phyloP scores from a whole-genome alignment of 2,113 vertebrate species.

The Rhynchomys soricoides region DNA sequence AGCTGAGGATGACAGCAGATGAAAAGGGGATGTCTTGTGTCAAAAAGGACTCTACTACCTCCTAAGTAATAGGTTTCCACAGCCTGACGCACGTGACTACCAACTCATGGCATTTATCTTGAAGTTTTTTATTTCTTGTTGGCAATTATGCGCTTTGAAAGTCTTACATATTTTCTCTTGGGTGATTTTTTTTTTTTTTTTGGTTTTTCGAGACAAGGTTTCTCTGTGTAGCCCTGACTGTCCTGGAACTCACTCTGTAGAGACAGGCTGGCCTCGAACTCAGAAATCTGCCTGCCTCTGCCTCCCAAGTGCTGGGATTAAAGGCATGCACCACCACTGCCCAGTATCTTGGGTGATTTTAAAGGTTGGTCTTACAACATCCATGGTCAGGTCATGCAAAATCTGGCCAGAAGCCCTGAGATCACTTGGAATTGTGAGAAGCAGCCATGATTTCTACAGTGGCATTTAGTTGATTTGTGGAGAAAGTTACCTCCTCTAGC shows the following conservation, averaged over 20 bases:
- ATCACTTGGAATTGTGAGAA: background rate
- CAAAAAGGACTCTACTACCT: background rate
- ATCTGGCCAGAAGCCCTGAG: background rate
- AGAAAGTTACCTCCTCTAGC: background rate
- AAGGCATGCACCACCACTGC: too few relatives aligned
- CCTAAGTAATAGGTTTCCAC: background rate
- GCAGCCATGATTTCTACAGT: background rate
- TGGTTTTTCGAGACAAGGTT: too few relatives aligned
- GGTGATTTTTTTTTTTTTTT: too few relatives aligned
- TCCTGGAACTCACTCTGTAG: too few relatives aligned
- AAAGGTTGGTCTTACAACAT: background rate
- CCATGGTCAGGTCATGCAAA: background rate
- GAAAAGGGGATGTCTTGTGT: background rate
- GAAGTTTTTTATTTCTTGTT: constrained; percentile 3
- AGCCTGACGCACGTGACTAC: background rate
- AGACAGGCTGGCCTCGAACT: too few relatives aligned
- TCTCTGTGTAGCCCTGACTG: too few relatives aligned
- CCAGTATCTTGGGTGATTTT: constrained; percentile 29
- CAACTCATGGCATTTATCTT: background rate
- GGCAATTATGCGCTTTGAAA: background rate
- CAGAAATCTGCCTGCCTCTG: too few relatives aligned
- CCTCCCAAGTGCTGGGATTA: too few relatives aligned
- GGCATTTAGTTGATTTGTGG: background rate
- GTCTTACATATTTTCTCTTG: background rate
- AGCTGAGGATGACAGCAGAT: background rate